Evolutionary conservation across 2,113 vertebrate species (phyloP), one percentile per base, ranked within the genome.

Genomic region (Solea senegalensis): DNA sequence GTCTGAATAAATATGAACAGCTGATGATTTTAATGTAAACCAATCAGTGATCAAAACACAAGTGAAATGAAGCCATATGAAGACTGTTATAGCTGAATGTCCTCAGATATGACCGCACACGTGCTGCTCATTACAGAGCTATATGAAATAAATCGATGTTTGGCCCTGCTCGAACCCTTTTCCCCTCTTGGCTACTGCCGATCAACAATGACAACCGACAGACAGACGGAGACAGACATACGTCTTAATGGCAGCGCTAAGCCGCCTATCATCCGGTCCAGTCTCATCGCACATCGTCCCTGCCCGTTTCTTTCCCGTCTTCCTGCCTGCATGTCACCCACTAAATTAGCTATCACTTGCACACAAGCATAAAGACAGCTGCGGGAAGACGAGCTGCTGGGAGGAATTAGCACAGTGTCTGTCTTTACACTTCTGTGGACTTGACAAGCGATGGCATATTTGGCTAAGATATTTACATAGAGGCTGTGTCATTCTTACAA

Each of bases 91-190:
- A 16, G 43, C 69, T 16, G 54, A 83, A n/a, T 73, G 56, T 61
- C 57, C 15, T 50, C 60, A 21, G 43, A 72, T 52, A 86, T 78
- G 79, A 73, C 61, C 80, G 62, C 54, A 75, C 72, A 73, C 72
- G 41, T n/a, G 28, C 45, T 46, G 73, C 74, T 85, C 74, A 80
- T 75, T 68, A 72, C 56, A 83, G 62, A 77, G 75, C 81, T 86
- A 88, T 34, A 92, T 90, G 92, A 91, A 87, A 89, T 74, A 87
- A 86, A 88, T 76, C 60, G 58, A 82, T 61, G 39, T 60, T 62
- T 69, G 71, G 74, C 59, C 70, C 63, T 26, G 59, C 58, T 82
- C 43, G 21, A 66, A 66, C 50, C 77, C 75, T 69, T 81, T 40
- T 75, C 87, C 88, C 87, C 85, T 78, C 72, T 81, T 51, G 86